These are phyloP conservation scores for Meandrina meandrites DNA, from an alignment of 92 coral and sea anemone species.

Conservation along the genomic window DNA sequence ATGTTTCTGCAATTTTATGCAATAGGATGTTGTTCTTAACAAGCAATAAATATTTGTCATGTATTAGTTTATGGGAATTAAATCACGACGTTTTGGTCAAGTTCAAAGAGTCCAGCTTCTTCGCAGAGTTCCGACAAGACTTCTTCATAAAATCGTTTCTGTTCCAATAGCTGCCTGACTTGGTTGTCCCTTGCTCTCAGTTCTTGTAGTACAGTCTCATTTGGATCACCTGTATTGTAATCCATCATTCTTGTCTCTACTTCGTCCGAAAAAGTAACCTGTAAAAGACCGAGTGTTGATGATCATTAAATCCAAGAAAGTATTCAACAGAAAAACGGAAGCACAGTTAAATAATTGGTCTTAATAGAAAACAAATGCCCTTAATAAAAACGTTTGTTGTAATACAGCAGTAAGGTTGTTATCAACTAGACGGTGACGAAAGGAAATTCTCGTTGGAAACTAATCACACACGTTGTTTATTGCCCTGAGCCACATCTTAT, in stretches of 20 bases:
- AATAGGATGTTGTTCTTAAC: background rate
- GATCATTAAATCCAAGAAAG: background rate
- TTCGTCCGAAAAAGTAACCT: constrained; percentile 75
- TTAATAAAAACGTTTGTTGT: no score
- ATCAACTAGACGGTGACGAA: no score
- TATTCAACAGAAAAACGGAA: background rate
- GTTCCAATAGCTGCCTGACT: constrained; percentile 67
- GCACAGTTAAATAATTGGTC: no score
- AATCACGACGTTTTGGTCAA: constrained; percentile 69
- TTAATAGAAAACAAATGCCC: no score
- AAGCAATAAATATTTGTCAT: background rate
- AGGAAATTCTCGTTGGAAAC: no score
- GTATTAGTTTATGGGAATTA: background rate
- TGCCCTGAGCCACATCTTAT: no score
- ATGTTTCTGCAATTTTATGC: background rate
- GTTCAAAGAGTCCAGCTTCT: constrained; percentile 89
- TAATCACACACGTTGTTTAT: no score
- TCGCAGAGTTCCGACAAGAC: constrained; percentile 83
- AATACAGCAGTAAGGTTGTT: no score
- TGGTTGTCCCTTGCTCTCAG: constrained; percentile 65
- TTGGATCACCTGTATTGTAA: constrained; percentile 26
- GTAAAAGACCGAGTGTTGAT: background rate
- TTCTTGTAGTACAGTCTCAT: constrained; percentile 58
- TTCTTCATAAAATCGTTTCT: constrained; percentile 68
- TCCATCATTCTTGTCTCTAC: constrained; percentile 33